Percentiles rank a stretch among this genome's conserved stretches.
These are phyloP conservation scores for Pyrgilauda ruficollis DNA, from an alignment of 2,113 vertebrate species.

Conservation along the genomic window DNA sequence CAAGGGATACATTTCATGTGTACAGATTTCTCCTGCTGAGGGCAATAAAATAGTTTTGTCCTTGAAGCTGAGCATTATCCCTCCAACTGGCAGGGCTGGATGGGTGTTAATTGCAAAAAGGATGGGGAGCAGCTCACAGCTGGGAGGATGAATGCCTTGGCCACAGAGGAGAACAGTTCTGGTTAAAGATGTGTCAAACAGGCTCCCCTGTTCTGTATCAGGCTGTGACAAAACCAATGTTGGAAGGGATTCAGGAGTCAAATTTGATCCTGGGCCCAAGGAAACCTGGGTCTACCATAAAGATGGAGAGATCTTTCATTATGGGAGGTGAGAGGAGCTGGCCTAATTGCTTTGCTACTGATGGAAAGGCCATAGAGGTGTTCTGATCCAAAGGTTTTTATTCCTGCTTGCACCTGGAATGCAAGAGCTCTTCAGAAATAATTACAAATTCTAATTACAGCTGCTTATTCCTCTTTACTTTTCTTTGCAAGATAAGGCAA, in stretches of 20 bases:
- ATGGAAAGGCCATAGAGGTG: not conserved
- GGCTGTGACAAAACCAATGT: not conserved
- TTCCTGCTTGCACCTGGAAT: not conserved
- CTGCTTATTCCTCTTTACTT: not conserved
- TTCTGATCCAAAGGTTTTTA: not conserved
- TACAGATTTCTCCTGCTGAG: conserved; percentile 19
- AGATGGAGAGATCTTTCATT: not conserved
- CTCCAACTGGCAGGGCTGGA: not conserved
- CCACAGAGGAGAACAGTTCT: not conserved
- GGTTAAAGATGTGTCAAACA: not conserved
- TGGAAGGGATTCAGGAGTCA: not conserved
- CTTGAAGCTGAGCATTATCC: conserved; percentile 7
- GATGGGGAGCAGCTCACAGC: not conserved
- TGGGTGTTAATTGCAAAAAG: not conserved
- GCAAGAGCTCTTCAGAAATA: not conserved
- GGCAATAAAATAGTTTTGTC: conserved; percentile 1
- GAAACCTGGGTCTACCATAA: not conserved
- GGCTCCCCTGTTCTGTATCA: not conserved
- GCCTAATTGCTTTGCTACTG: not conserved
- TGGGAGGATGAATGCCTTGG: not conserved
- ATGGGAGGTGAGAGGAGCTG: not conserved
- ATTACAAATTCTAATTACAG: not conserved
- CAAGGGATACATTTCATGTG: not conserved
- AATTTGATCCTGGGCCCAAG: not conserved
- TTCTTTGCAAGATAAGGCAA: not conserved